Base-by-base conservation (phyloP, 2,797 vertebrate species). In the Decapterus maruadsi region DNA sequence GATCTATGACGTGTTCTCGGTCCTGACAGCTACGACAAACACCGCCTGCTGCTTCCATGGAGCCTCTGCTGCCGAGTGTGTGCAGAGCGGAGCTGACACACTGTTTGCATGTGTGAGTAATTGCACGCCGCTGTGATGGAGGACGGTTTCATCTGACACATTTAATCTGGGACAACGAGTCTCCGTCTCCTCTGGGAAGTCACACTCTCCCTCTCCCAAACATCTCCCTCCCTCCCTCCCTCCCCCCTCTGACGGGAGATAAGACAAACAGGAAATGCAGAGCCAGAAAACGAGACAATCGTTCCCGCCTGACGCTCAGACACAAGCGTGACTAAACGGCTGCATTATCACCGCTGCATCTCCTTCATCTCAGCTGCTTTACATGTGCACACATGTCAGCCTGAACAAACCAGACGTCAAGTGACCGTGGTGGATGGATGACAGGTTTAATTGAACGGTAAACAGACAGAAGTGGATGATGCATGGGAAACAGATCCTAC, bases 261-360 rank as follows among this genome's bases (percentile, higher is more conserved):
- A 64, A 66, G 77, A 86, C 77, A 51, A 78, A 58, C 75, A 77
- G 13, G 22, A 26, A 74, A 53, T 50, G 3, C 14, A 62, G 66
- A 53, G 59, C 11, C 64, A 46, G 40, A 53, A 53, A 53, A 68
- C 57, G 45, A 68, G 65, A 70, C 40, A 14, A 14, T 76, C 72
- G 20, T 58, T 60, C 31, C n/a, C 0, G 59, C 48, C 59, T 68
- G 71, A 79, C 56, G 13, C 54, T 1, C 31, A 72, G 67, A 77
- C 67, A 55, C 29, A 8, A 53, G 66, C 63, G 17, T 67, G 65
- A 82, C 77, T 77, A 81, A 84, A 78, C 60, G 61, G 40, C 64
- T 40, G 62, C 60, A 16, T 83, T 62, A 72, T 80, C 59, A 78
- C 72, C 70, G 84, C 88, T 72, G 75, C 7, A 78, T 83, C 72